Evolutionary conservation across 2,113 vertebrate species (phyloP).

Genomic region (Perca fluviatilis): DNA sequence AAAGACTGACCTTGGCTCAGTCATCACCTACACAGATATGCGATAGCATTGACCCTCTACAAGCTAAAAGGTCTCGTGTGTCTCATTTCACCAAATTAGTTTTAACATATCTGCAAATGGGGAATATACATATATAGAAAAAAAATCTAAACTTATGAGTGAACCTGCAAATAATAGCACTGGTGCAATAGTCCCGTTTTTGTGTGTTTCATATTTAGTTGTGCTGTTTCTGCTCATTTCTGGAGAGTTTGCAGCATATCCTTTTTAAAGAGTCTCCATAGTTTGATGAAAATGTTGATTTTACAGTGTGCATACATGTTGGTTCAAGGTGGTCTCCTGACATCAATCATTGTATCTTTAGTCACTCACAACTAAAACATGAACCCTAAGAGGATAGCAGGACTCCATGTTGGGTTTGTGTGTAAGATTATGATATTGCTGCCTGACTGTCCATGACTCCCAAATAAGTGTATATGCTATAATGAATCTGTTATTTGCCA

Average conservation of each 20-base stretch:
- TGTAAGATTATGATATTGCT: background rate
- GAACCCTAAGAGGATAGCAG: background rate
- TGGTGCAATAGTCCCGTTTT: background rate
- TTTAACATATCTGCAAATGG: background rate
- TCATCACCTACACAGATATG: slow-evolving; percentile 9
- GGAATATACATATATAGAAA: background rate
- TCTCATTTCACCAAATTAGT: background rate
- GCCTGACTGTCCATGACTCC: background rate
- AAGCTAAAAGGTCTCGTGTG: slow-evolving; percentile 4
- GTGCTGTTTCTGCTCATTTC: background rate
- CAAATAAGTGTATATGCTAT: background rate
- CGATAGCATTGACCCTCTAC: background rate
- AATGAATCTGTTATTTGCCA: background rate
- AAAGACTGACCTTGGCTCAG: slow-evolving; percentile 12
- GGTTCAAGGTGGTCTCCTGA: background rate
- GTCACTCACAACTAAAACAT: background rate
- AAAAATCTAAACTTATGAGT: background rate
- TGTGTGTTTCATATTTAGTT: background rate
- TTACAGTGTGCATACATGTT: background rate
- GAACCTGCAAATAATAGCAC: background rate
- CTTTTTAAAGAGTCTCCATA: background rate
- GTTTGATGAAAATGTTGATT: background rate
- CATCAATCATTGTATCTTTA: background rate
- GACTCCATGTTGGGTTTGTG: background rate
- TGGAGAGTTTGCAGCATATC: background rate